These are phyloP conservation scores for Pogonocichla stellata DNA, from an alignment of 2,113 vertebrate genomes.

Conservation along the genomic window DNA sequence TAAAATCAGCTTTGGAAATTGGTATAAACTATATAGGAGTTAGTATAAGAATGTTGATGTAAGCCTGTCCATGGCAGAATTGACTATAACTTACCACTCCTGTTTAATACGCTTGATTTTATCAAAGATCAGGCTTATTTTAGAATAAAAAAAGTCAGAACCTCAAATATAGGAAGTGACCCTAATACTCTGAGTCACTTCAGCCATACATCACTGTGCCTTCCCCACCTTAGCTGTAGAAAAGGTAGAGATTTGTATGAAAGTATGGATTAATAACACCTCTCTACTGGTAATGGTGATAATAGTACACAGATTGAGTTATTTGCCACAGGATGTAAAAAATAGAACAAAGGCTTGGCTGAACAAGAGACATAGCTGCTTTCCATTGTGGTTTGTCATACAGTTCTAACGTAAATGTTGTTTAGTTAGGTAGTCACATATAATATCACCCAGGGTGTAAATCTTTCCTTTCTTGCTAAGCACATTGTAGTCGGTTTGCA, in stretches of 20 bases:
- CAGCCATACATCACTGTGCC: not conserved
- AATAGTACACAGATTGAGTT: not conserved
- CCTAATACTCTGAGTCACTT: not conserved
- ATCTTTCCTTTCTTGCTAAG: not conserved
- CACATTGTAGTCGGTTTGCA: not conserved
- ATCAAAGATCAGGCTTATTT: not conserved
- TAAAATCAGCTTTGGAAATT: not conserved
- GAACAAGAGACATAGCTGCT: not conserved
- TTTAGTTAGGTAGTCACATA: not conserved
- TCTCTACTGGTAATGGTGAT: not conserved
- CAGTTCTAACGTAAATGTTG: not conserved
- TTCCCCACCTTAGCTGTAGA: not conserved
- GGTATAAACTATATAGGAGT: not conserved
- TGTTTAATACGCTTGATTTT: not conserved
- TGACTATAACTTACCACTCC: not conserved
- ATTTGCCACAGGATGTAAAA: not conserved
- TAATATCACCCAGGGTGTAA: not conserved
- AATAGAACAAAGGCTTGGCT: not conserved
- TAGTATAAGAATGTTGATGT: not conserved
- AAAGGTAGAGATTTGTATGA: not conserved
- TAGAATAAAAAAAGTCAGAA: not conserved
- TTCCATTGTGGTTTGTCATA: not conserved
- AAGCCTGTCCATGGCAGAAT: not conserved
- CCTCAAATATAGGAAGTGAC: not conserved
- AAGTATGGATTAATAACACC: not conserved